Conservation (phyloP, 2,113 vertebrate genomes). For the Fulica atra region DNA sequence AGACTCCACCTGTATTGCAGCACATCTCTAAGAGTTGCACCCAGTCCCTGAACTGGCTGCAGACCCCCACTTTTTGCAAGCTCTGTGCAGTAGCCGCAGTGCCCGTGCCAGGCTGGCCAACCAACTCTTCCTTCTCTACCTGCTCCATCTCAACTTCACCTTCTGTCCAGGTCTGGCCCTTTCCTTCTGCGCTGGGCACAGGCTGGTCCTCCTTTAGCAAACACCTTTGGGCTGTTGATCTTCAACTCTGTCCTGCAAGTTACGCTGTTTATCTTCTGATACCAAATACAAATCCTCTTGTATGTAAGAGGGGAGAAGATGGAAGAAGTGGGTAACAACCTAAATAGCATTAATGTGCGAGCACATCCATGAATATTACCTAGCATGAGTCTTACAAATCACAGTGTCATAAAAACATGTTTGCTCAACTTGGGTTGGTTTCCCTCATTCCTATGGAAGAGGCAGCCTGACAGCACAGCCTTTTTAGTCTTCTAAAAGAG, state of each 20-base stretch:
- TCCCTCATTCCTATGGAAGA: neutral
- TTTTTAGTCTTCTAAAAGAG: slow-evolving; percentile 40
- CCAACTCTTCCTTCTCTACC: neutral
- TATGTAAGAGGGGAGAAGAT: neutral
- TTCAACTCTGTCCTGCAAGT: accelerated
- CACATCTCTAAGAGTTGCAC: neutral
- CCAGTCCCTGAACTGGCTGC: neutral
- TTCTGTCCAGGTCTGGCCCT: neutral
- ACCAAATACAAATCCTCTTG: neutral
- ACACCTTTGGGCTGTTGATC: neutral
- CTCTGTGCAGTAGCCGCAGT: neutral
- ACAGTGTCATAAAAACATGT: slow-evolving; percentile 3
- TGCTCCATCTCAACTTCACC: neutral
- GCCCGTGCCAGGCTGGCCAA: neutral
- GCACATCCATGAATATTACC: neutral
- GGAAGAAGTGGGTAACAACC: neutral
- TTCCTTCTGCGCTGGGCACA: neutral
- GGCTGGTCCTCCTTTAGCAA: neutral
- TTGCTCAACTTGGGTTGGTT: slow-evolving; percentile 39
- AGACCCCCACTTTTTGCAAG: neutral
- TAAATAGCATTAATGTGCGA: neutral
- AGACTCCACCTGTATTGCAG: neutral
- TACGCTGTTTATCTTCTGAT: neutral
- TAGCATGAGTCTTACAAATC: neutral
- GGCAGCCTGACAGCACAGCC: neutral